Conservation (phyloP, 2,888 invertebrate genomes). For the Leucophenga montana region DNA sequence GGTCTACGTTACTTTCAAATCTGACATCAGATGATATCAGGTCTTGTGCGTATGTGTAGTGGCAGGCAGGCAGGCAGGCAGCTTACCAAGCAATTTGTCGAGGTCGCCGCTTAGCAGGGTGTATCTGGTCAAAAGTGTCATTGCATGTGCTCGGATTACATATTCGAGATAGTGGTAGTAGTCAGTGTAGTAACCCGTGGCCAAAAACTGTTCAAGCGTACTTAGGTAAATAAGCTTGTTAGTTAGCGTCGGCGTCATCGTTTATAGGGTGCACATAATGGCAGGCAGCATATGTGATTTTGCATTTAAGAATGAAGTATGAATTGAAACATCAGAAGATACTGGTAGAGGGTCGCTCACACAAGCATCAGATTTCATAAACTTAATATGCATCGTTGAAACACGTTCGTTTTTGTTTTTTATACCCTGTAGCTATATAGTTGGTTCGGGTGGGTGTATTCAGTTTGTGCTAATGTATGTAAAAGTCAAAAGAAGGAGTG, state of each 20-base stretch:
- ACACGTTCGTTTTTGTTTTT: too few relatives aligned
- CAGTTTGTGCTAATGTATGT: too few relatives aligned
- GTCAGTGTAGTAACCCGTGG: slow-evolving; percentile 41
- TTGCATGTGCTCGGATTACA: slow-evolving; percentile 24
- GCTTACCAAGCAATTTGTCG: too few relatives aligned
- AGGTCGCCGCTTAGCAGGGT: too few relatives aligned
- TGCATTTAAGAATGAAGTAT: too few relatives aligned
- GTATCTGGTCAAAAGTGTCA: slow-evolving; percentile 3
- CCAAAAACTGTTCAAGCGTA: slow-evolving; percentile 51
- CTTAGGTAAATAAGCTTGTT: slow-evolving; percentile 55
- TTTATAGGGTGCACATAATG: background rate
- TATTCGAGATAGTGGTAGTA: background rate
- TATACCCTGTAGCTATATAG: background rate
- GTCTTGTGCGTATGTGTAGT: too few relatives aligned
- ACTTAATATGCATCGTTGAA: slow-evolving; percentile 15
- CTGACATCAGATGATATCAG: slow-evolving; percentile 39
- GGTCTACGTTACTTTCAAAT: background rate
- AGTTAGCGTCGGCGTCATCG: slow-evolving; percentile 19
- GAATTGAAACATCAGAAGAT: too few relatives aligned
- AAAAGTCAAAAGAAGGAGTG: too few relatives aligned
- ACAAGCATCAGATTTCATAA: slow-evolving; percentile 27
- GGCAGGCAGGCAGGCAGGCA: slow-evolving; percentile 50
- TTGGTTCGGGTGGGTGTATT: too few relatives aligned
- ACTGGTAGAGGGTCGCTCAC: slow-evolving; percentile 10
- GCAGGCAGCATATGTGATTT: too few relatives aligned